Conservation (phyloP, 2,797 vertebrate genomes). For the Gastrophryne carolinensis region DNA sequence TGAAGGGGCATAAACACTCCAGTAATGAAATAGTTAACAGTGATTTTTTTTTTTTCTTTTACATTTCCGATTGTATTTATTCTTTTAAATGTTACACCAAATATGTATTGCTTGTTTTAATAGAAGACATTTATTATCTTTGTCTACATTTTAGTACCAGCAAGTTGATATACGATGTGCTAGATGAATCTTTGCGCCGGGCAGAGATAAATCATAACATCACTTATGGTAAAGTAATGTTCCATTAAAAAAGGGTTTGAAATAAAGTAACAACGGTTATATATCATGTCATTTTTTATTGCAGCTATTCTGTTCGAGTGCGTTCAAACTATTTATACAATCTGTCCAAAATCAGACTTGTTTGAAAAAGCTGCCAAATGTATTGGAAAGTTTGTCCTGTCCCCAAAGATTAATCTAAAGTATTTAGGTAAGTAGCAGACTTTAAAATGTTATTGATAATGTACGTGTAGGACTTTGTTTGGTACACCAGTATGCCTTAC, state of each 20-base stretch:
- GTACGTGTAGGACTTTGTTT: not conserved
- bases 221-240: constrained; percentile 82
- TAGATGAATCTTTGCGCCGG: constrained; percentile 93
- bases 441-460: not conserved
- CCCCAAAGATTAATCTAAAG: constrained; percentile 95
- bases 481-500: too few relatives aligned
- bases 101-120: too few relatives aligned
- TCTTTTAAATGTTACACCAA: too few relatives aligned
- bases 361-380: constrained; percentile 95
- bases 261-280: not conserved
- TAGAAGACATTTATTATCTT: too few relatives aligned
- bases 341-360: constrained; percentile 88
- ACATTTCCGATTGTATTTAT: too few relatives aligned
- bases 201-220: constrained; percentile 98
- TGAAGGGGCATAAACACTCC: too few relatives aligned
- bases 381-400: constrained; percentile 96
- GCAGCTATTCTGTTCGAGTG: constrained; percentile 95
- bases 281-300: constrained; percentile 50
- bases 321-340: constrained; percentile 92
- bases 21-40: too few relatives aligned
- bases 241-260: not conserved
- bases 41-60: not conserved
- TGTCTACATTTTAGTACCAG: constrained; percentile 85
- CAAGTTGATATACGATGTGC: constrained; percentile 92
- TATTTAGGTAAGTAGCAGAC: constrained; percentile 84